Percentiles rank a stretch among this genome's conserved stretches.
Evolutionary conservation across 2,888 invertebrate genomes (phyloP).

Genomic region (Dusona sp.): DNA sequence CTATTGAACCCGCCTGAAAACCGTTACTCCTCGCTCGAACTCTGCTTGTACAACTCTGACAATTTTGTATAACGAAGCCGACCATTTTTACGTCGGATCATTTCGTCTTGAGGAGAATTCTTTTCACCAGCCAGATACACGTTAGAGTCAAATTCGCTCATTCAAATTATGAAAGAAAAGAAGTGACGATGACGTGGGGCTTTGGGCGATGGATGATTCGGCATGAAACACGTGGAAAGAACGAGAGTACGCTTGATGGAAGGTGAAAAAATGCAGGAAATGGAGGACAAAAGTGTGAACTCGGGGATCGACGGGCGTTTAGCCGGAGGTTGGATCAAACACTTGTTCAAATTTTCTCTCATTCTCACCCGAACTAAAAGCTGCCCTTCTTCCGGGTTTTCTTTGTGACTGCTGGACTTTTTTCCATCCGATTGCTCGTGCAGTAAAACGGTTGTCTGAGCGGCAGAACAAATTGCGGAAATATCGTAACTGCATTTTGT

Average conservation of each 20-base stretch:
- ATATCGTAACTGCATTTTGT: conserved; percentile 1
- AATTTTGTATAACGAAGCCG: not conserved
- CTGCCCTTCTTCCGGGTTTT: conserved; percentile 55
- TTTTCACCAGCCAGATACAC: not conserved
- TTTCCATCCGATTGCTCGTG: conserved; percentile 38
- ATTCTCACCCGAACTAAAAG: conserved; percentile 45
- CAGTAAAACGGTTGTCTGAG: conserved; percentile 7
- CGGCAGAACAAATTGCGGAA: conserved; percentile 27
- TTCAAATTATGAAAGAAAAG: not conserved
- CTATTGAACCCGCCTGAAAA: not conserved
- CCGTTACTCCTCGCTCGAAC: not conserved
- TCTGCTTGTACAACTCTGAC: not conserved
- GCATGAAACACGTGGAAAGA: conserved; percentile 10
- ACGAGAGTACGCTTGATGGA: conserved; percentile 22
- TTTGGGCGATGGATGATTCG: not conserved
- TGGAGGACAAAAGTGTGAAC: conserved; percentile 23
- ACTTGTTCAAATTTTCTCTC: conserved; percentile 17
- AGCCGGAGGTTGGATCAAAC: conserved; percentile 61
- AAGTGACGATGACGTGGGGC: not conserved
- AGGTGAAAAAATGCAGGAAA: conserved; percentile 32
- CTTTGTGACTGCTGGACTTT: conserved; percentile 28
- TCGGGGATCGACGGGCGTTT: conserved; percentile 44
- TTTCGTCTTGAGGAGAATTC: not conserved
- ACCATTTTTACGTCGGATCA: not conserved
- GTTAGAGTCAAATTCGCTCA: not conserved